Evolutionary conservation across 2,113 vertebrate species (phyloP), one percentile per base, ranked within the genome.

Genomic region (Thryonomys swinderianus): DNA sequence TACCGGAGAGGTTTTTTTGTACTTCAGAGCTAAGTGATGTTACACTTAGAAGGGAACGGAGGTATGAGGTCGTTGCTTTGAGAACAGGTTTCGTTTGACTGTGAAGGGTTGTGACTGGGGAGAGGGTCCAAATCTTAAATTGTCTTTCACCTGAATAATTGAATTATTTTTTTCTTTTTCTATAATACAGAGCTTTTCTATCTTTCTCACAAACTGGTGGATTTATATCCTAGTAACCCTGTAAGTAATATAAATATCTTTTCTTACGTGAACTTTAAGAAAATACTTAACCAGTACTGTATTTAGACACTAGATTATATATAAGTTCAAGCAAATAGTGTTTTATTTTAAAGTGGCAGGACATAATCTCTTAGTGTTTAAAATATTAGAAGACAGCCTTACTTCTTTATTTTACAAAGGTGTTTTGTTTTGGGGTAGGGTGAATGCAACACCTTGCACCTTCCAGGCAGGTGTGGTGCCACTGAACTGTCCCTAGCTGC

Each of bases 151-250:
- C 10, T 12, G 0, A 94, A 59, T 98, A 96, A 97, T 96, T 96
- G 93, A 96, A 16, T 96, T 95, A 85, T 83, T 81, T 91, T 62
- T 93, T 67, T 51, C 48, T 82, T 92, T 95, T 82, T 74, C 30
- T 53, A 69, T 69, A 88, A 13, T 97, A 42, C 97, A 99, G 99
- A 99, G 95, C 98, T 99, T 97, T 99, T 99, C 98, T 99, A 99
- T 98, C 99, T 99, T 95, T 99, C 99, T 69, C 99, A 99, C 98
- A 99, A 99, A 97, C 98, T 99, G 97, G 99, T 99, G 98, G 99
- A 99, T 98, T 99, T 99, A 96, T 99, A 99, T 98, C 99, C 99
- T 93, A 99, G 99, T 98, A 99, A 99, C 98, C 99, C 99, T 90
- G 99, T 99, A 98, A 99, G 99, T 99, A 98, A 78, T 95, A 57